Evolutionary conservation across 2,113 vertebrate species (phyloP).

Genomic region (Epinephelus moara): DNA sequence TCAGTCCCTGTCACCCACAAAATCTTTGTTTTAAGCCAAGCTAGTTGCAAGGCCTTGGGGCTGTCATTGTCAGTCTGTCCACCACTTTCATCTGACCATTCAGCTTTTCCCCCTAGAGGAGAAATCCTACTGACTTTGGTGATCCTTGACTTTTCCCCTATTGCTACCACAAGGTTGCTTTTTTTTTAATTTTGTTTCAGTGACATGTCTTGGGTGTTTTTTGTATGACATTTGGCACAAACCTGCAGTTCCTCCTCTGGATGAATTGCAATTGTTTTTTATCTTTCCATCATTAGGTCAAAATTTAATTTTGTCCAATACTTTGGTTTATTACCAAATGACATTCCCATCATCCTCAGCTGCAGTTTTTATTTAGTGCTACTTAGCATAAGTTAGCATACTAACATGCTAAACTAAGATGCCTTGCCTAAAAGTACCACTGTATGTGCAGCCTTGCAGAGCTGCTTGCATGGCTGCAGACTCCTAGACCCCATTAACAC

Average conservation of each 20-base stretch:
- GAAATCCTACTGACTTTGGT: background rate
- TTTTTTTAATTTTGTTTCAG: background rate
- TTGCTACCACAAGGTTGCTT: background rate
- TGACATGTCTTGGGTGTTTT: background rate
- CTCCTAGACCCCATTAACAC: too few species aligned
- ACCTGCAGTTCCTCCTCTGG: background rate
- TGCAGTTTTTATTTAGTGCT: background rate
- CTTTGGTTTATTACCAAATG: too few species aligned
- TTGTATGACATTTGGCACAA: background rate
- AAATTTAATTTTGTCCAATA: too few species aligned
- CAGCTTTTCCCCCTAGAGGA: background rate
- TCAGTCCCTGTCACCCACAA: background rate
- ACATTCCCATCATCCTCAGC: background rate
- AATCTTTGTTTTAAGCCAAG: background rate
- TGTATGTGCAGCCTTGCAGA: background rate
- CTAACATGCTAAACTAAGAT: background rate
- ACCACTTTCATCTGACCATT: background rate
- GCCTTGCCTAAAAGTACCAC: background rate
- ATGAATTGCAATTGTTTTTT: background rate
- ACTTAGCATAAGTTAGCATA: background rate
- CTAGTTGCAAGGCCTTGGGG: background rate
- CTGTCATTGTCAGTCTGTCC: conserved; percentile 2
- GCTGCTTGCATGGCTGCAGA: too few species aligned
- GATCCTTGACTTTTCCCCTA: background rate
- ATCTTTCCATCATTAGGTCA: too few species aligned